Conservation (phyloP, 2,113 vertebrate species). For the Cynopterus brachyotis region DNA sequence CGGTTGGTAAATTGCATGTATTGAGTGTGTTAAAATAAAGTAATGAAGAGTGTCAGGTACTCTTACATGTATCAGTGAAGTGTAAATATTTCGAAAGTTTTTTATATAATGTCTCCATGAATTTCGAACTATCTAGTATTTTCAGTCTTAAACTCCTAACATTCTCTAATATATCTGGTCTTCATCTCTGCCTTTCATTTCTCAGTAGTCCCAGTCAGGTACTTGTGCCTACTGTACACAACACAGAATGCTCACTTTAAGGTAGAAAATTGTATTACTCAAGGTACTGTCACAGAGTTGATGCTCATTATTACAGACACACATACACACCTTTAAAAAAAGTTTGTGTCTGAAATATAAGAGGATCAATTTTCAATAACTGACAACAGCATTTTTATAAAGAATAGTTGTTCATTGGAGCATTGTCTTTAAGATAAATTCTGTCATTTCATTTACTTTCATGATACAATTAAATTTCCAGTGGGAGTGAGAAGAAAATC, state of each 20-base stretch:
- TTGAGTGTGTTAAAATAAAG: neutral
- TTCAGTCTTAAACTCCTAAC: neutral
- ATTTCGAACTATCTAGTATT: neutral
- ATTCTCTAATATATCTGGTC: neutral
- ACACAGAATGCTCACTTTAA: neutral
- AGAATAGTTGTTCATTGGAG: neutral
- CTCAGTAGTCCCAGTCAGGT: neutral
- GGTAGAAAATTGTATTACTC: neutral
- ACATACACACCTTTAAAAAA: neutral
- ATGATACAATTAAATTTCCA: constrained; percentile 10
- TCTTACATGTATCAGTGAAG: neutral
- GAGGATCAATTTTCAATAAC: neutral
- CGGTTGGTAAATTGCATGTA: neutral
- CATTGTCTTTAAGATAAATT: neutral
- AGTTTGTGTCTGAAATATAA: neutral
- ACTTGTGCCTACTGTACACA: neutral
- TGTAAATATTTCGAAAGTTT: neutral
- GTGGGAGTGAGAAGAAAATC: neutral
- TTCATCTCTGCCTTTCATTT: neutral
- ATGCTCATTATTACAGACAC: neutral
- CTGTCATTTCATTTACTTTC: neutral
- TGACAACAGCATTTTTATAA: neutral
- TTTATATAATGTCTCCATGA: neutral
- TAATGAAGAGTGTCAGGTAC: neutral
- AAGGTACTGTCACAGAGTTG: neutral